Evolutionary conservation across 2,888 invertebrate genomes (phyloP).

Genomic region (Dolichomitus sp.): DNA sequence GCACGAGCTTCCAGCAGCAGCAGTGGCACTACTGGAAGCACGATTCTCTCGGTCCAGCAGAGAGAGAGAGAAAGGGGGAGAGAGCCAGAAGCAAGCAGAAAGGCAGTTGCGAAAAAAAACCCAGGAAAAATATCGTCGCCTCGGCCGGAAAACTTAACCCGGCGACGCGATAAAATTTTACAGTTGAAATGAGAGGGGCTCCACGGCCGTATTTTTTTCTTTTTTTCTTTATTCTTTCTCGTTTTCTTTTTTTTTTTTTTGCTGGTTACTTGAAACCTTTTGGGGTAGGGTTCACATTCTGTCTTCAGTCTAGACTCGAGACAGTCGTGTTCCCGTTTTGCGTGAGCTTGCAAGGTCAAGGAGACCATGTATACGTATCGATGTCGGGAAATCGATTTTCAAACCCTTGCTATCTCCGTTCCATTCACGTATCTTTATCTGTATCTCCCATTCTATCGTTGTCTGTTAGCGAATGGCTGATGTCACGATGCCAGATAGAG

Average conservation of each 20-base stretch:
- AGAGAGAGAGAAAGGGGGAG: constrained; percentile 47
- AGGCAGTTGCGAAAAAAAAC: constrained; percentile 53
- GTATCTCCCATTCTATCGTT: constrained; percentile 21
- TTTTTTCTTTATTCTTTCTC: constrained; percentile 23
- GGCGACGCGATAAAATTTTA: constrained; percentile 80
- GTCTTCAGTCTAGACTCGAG: constrained; percentile 19
- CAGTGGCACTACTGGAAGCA: constrained; percentile 8
- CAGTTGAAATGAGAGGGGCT: constrained; percentile 73
- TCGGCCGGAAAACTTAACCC: constrained; percentile 78
- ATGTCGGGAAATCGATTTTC: constrained; percentile 34
- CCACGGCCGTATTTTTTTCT: constrained; percentile 45
- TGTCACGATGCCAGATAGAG: constrained; percentile 49
- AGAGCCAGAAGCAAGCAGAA: constrained; percentile 58
- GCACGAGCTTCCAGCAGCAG: constrained; percentile 37
- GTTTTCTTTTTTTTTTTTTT: constrained; percentile 26
- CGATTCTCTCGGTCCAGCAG: constrained; percentile 55
- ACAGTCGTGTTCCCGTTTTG: constrained; percentile 18
- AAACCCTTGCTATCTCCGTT: constrained; percentile 7
- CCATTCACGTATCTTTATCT: constrained; percentile 5
- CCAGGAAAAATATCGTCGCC: constrained; percentile 79
- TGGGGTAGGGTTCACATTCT: constrained; percentile 29
- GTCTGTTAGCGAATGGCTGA: constrained; percentile 37
- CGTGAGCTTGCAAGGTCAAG: constrained; percentile 35
- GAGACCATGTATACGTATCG: constrained; percentile 4
- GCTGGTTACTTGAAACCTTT: constrained; percentile 26